Conservation (phyloP, 2,888 invertebrate species). For the Metallyticus violacea region DNA sequence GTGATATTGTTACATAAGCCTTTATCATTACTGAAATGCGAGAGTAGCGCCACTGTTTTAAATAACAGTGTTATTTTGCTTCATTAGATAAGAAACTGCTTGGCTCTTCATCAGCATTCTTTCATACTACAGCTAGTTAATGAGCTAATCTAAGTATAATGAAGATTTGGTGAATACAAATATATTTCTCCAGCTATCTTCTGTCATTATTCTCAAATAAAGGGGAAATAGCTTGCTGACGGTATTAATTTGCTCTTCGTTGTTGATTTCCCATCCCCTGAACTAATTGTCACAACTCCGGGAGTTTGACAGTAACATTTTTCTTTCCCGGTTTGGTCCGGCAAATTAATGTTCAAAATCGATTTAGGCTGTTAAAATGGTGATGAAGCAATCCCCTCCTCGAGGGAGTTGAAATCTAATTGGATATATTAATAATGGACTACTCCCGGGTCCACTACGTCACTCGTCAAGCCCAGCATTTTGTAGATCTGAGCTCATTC, state of each 20-base stretch:
- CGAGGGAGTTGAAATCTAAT: neutral
- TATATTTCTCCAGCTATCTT: neutral
- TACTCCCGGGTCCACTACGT: neutral
- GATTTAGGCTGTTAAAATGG: neutral
- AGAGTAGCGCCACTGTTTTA: no score
- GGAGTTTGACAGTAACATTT: neutral
- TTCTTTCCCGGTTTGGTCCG: neutral
- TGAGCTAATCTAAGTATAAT: no score
- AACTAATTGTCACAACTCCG: neutral
- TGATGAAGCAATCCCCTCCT: neutral
- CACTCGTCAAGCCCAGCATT: neutral
- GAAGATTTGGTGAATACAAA: no score
- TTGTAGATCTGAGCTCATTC: neutral
- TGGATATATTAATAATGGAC: neutral
- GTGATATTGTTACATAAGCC: no score
- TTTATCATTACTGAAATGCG: no score
- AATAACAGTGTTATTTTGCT: no score
- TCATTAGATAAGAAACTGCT: no score
- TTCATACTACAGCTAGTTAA: no score
- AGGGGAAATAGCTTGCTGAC: no score
- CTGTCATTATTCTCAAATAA: neutral
- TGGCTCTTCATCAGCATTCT: no score
- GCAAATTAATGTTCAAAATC: neutral
- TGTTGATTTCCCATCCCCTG: neutral
- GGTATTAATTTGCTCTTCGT: neutral